Base-by-base conservation (phyloP, 2,888 invertebrate genomes). In the Calameuta filiformis region DNA sequence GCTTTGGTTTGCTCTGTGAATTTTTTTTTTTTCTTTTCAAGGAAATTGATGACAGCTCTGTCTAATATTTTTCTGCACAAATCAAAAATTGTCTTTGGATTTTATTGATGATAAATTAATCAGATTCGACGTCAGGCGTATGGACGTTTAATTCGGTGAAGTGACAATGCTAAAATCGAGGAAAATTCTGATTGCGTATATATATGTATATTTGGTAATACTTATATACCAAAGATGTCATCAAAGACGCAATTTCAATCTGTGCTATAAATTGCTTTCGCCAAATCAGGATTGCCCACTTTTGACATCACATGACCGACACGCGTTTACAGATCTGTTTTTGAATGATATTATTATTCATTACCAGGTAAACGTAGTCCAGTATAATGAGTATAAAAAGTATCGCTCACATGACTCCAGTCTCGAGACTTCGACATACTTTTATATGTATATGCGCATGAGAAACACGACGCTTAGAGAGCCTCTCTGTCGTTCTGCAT, bases 391-490 rank as follows among this genome's bases (percentile, higher is more conserved):
- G 31, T 9, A 6, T 71, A 23, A 31, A 34, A 23, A 31, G 33
- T 69, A 31, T 71, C 71, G 15, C 31, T 71, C 71, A 71, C 71
- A 71, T 71, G 71, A 71, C 31, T 71, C 71, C 11, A 71, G 56
- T 56, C 71, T 31, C 31, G 33, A 71, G 71, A 31, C 31, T 71
- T 31, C 31, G 71, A 31, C 31, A 34, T 31, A 31, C 71, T 31
- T 31, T 71, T 71, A 71, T 31, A 33, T 3, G 33, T 33, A 34
- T 71, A 34, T 31, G 33, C 71, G 71, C 33, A 31, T 34, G 31
- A 71, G 71, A 71, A 34, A 31, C 31, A 34, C 12, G 56, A 9
- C 6, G 56, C 23, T 56, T 12, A 12, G 23, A 2, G 56, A 56
- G 23, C 56, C 2, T 56, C 56, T 15, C 56, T 40, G 23, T 56